phyloP scores from a whole-genome alignment of 2,797 vertebrate genomes.

The Karalla daura region DNA sequence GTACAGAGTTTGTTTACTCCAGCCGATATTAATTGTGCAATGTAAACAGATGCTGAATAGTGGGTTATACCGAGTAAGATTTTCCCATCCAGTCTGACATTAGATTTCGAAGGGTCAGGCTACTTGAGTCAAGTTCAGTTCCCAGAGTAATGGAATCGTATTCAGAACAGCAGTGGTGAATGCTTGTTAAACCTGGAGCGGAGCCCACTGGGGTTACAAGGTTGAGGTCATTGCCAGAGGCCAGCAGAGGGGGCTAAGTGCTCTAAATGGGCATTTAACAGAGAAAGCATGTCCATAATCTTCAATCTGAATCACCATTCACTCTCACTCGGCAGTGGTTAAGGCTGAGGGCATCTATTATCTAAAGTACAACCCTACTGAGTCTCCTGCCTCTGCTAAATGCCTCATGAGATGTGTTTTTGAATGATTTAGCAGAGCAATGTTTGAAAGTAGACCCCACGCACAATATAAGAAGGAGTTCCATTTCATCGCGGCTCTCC shows the following conservation, averaged over 20 bases:
- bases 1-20: background rate
- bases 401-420: background rate
- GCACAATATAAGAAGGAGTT: slow-evolving; percentile 32
- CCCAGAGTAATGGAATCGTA: slow-evolving; percentile 18
- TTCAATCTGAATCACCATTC: background rate
- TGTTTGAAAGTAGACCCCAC: slow-evolving; percentile 35
- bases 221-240: slow-evolving; percentile 30
- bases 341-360: background rate
- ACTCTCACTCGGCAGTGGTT: background rate
- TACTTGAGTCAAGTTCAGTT: slow-evolving; percentile 23
- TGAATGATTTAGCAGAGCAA: slow-evolving; percentile 21
- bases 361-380: background rate
- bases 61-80: slow-evolving; percentile 1
- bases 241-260: slow-evolving; percentile 52
- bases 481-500: slow-evolving; percentile 35
- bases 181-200: slow-evolving; percentile 1
- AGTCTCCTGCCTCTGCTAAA: background rate
- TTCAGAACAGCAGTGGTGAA: slow-evolving; percentile 11
- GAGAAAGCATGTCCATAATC: background rate
- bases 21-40: background rate
- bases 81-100: background rate
- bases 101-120: slow-evolving; percentile 6
- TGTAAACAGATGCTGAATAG: too few species aligned
- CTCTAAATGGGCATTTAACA: slow-evolving; percentile 25
- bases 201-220: background rate